Percentiles rank a stretch among this genome's conserved stretches.
Evolutionary conservation across 37 sponge, comb jelly and placozoan species (phyloP).

Genomic region (Ephydatia muelleri): DNA sequence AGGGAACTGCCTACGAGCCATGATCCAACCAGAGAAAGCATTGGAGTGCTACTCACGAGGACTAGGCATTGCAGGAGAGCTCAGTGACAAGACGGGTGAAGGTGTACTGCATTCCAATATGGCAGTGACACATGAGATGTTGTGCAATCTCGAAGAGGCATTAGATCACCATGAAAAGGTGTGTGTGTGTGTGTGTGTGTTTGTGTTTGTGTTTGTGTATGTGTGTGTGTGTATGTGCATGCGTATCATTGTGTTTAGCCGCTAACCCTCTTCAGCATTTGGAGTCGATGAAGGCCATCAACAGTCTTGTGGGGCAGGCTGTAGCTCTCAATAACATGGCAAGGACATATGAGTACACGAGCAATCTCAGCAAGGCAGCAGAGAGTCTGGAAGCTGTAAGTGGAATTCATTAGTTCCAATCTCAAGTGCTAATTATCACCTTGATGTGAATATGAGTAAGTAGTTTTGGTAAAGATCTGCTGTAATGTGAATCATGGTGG

Average conservation of each 20-base stretch:
- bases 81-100: slow-evolving; percentile 67
- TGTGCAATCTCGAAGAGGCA: slow-evolving; percentile 60
- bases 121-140: slow-evolving; percentile 71
- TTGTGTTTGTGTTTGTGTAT: not conserved
- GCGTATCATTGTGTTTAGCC: not conserved
- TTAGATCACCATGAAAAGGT: slow-evolving; percentile 67
- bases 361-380: slow-evolving; percentile 47
- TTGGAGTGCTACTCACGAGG: slow-evolving; percentile 80
- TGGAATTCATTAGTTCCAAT: not conserved
- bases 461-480: not conserved
- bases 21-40: slow-evolving; percentile 77
- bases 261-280: slow-evolving; percentile 36
- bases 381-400: slow-evolving; percentile 63
- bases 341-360: slow-evolving; percentile 54
- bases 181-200: no score
- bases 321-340: slow-evolving; percentile 74
- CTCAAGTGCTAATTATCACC: not conserved
- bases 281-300: slow-evolving; percentile 34
- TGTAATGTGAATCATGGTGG: no score
- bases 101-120: slow-evolving; percentile 69
- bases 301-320: slow-evolving; percentile 57
- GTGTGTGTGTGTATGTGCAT: not conserved
- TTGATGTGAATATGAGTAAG: not conserved
- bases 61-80: slow-evolving; percentile 61
- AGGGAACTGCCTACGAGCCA: slow-evolving; percentile 85